These are phyloP conservation scores for Caenorhabditis panamensis DNA, from an alignment of 2,888 invertebrate genomes.

Conservation along the genomic window DNA sequence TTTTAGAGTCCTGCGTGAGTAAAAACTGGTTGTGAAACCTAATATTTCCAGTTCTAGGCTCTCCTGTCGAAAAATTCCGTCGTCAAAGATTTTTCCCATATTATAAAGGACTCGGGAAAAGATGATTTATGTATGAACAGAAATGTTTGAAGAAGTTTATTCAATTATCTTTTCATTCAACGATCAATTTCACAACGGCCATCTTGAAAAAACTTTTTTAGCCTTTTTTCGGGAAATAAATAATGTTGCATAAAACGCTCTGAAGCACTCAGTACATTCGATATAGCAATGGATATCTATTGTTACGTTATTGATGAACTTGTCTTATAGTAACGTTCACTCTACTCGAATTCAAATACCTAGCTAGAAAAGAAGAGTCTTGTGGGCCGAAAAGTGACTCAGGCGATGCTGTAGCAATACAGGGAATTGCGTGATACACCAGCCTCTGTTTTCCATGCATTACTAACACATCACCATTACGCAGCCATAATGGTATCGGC, in stretches of 20 bases:
- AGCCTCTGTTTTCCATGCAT: conserved; percentile 91
- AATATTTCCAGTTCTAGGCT: neutral
- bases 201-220: too few species aligned
- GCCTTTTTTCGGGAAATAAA: too few species aligned
- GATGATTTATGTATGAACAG: neutral
- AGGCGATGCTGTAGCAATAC: conserved; percentile 84
- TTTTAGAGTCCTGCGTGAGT: neutral
- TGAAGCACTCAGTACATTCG: too few species aligned
- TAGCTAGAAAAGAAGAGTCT: conserved; percentile 67
- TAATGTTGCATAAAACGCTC: too few species aligned
- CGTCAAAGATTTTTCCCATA: conserved; percentile 35
- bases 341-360: conserved; percentile 87
- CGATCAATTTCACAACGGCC: too few species aligned
- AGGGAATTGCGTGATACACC: conserved; percentile 95
- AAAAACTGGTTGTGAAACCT: neutral
- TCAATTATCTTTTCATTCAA: too few species aligned
- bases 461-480: conserved; percentile 92
- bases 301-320: conserved; percentile 85
- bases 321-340: conserved; percentile 96
- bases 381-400: conserved; percentile 80
- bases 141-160: neutral
- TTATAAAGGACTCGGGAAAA: conserved; percentile 52
- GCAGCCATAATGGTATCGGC: conserved; percentile 85
- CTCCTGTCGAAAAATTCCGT: neutral
- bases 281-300: too few species aligned